Conservation (phyloP, 1,140 invertebrate species). For the Diplogasteroides magnus region DNA sequence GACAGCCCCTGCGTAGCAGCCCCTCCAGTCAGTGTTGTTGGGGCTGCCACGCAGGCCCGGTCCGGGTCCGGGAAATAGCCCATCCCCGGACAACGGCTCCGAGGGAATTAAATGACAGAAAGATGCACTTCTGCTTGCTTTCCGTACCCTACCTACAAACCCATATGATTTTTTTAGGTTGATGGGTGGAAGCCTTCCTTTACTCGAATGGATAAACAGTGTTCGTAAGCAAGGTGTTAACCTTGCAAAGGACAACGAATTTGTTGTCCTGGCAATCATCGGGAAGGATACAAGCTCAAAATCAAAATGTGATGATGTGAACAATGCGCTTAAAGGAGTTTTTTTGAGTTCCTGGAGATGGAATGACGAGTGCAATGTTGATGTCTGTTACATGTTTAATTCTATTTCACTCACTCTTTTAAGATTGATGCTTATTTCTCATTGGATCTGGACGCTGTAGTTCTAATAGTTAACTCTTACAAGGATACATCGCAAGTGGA, state of each 20-base stretch:
- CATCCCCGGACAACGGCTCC: no score
- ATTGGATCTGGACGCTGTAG: constrained; percentile 2
- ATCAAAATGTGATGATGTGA: neutral
- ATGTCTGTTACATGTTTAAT: neutral
- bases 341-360: neutral
- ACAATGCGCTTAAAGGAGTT: neutral
- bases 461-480: constrained; percentile 12
- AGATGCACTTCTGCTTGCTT: no score
- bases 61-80: no score
- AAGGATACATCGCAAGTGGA: neutral
- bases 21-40: no score
- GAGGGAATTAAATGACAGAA: no score
- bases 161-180: no score
- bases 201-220: neutral
- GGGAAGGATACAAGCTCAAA: neutral
- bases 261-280: neutral
- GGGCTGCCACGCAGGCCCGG: no score
- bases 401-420: neutral
- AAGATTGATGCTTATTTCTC: constrained; percentile 15
- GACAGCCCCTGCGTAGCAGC: no score
- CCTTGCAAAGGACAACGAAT: neutral
- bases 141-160: no score
- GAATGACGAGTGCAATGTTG: neutral
- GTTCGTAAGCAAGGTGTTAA: neutral
- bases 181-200: no score